These are phyloP conservation scores for Zophobas morio DNA, from an alignment of 1,140 invertebrate genomes.

Conservation along the genomic window DNA sequence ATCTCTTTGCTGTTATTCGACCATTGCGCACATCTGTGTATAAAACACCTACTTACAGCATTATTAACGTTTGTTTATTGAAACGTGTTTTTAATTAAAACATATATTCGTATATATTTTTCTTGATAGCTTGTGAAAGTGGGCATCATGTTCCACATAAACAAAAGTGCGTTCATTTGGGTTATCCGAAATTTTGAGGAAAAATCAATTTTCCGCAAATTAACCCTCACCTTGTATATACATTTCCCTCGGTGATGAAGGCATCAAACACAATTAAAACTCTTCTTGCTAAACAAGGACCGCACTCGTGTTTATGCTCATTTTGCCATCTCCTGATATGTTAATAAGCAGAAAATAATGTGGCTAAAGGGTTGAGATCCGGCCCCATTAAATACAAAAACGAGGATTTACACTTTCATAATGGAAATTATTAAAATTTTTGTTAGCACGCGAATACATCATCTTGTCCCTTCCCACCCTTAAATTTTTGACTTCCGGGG, in stretches of 20 bases:
- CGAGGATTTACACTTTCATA: slow-evolving; percentile 4
- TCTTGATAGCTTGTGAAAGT: neutral
- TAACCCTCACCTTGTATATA: too few relatives aligned
- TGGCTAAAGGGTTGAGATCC: slow-evolving; percentile 11
- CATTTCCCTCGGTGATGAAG: neutral
- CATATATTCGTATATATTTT: too few relatives aligned
- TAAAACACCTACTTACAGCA: too few relatives aligned
- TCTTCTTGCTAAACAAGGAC: neutral
- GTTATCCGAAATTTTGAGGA: too few relatives aligned
- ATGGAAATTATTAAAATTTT: slow-evolving; percentile 40
- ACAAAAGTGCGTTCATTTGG: too few relatives aligned
- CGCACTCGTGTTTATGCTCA: neutral
- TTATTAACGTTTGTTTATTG: too few relatives aligned
- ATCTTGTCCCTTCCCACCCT: slow-evolving; percentile 1
- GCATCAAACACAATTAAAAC: neutral
- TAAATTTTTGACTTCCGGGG: slow-evolving; percentile 40
- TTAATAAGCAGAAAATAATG: slow-evolving; percentile 32
- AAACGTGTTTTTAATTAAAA: too few relatives aligned
- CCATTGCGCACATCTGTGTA: too few relatives aligned
- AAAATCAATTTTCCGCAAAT: too few relatives aligned
- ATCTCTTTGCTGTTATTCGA: too few relatives aligned
- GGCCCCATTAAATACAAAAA: slow-evolving; percentile 31
- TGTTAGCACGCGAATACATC: slow-evolving; percentile 19
- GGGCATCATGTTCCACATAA: too few relatives aligned
- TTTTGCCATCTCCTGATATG: slow-evolving; percentile 18